phyloP scores from a whole-genome alignment of 2,888 invertebrate species.

The Suillia variegata region DNA sequence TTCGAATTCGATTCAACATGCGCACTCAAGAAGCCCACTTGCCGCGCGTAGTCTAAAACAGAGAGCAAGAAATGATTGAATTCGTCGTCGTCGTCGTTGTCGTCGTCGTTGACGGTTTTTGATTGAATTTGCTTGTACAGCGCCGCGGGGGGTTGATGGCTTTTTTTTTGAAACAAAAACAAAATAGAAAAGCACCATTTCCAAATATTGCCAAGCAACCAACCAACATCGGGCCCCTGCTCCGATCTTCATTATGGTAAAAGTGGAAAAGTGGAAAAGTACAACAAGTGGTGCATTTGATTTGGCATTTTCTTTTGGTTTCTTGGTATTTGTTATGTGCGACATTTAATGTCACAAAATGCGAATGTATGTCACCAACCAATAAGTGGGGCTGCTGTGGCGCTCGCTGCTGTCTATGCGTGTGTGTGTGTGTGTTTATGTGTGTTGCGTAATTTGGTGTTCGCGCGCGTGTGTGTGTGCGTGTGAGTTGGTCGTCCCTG shows the following conservation, averaged over 20 bases:
- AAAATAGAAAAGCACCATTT: background rate
- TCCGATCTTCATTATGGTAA: too few species aligned
- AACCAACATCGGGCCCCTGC: too few species aligned
- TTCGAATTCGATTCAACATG: background rate
- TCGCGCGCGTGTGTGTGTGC: too few species aligned
- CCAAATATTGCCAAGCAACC: background rate
- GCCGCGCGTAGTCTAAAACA: background rate
- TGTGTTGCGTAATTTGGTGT: too few species aligned
- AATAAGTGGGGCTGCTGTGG: too few species aligned
- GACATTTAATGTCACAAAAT: background rate
- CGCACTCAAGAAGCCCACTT: too few species aligned
- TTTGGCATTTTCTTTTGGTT: background rate
- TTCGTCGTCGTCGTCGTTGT: too few species aligned
- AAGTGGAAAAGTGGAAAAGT: too few species aligned
- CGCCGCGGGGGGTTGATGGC: conserved; percentile 49
- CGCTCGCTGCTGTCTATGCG: too few species aligned
- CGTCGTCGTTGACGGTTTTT: too few species aligned
- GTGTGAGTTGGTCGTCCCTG: too few species aligned
- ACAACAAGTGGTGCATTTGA: background rate
- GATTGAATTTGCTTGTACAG: conserved; percentile 18
- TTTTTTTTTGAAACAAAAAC: conserved; percentile 32
- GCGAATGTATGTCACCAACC: background rate
- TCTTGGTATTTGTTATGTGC: background rate
- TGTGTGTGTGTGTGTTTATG: too few species aligned
- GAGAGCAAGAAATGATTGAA: background rate